phyloP scores from a whole-genome alignment of 2,888 invertebrate species.

The Drosophila siamana region DNA sequence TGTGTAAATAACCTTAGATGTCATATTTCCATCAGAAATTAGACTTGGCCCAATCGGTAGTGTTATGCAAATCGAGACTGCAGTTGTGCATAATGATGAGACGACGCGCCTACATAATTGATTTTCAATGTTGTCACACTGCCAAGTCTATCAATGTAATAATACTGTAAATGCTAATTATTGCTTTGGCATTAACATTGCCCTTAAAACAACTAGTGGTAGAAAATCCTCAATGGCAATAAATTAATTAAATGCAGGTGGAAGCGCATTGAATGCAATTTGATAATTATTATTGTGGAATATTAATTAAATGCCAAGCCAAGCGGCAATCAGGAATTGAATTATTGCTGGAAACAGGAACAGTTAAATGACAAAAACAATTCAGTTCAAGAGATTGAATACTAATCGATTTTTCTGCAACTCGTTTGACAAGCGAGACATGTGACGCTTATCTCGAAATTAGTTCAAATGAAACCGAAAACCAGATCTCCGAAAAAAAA shows the following conservation, averaged over 20 bases:
- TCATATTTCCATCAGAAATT: constrained; percentile 51
- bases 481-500: constrained; percentile 27
- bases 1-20: constrained; percentile 51
- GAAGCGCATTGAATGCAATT: constrained; percentile 49
- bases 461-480: constrained; percentile 51
- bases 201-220: constrained; percentile 52
- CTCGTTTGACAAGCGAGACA: constrained; percentile 28
- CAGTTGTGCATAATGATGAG: constrained; percentile 46
- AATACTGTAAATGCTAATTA: constrained; percentile 50
- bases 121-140: constrained; percentile 58
- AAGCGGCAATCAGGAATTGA: constrained; percentile 37
- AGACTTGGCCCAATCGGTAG: constrained; percentile 47
- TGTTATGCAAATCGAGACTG: constrained; percentile 58
- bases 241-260: constrained; percentile 57
- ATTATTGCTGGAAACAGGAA: constrained; percentile 12
- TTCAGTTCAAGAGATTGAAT: constrained; percentile 44
- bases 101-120: constrained; percentile 45
- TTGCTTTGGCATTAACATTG: constrained; percentile 75
- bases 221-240: constrained; percentile 23
- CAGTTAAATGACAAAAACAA: constrained; percentile 11
- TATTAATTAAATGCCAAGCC: constrained; percentile 22
- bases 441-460: constrained; percentile 32
- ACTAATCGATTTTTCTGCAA: constrained; percentile 20
- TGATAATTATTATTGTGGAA: constrained; percentile 2
- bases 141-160: constrained; percentile 52